Conservation (phyloP, 2,113 vertebrate species). For the Petroica traversi region DNA sequence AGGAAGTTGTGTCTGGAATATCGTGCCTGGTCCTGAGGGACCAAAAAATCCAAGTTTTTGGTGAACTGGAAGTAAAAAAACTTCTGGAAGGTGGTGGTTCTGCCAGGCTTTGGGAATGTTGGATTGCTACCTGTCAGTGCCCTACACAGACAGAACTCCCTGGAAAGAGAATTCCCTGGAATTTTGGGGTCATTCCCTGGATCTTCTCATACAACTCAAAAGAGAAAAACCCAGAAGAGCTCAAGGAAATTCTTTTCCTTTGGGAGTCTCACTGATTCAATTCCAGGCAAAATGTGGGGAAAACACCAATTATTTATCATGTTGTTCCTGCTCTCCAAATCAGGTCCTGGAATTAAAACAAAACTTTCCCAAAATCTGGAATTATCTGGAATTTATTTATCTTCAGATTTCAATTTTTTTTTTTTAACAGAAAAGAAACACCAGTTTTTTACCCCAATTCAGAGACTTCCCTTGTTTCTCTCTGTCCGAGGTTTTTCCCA, state of each 20-base stretch:
- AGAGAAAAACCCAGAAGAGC: not conserved
- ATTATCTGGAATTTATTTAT: not conserved
- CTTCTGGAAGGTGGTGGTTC: not conserved
- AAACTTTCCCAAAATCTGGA: too few species aligned
- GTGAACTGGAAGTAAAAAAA: not conserved
- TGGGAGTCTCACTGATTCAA: not conserved
- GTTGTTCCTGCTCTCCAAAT: not conserved
- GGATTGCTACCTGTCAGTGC: not conserved
- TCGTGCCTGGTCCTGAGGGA: rapidly evolving
- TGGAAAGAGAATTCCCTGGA: not conserved
- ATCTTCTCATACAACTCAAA: not conserved
- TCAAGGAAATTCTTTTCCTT: not conserved
- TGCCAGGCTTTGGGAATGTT: not conserved
- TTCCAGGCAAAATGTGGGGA: not conserved
- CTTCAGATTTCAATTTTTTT: not conserved
- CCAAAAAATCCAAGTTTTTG: not conserved
- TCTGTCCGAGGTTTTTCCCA: not conserved
- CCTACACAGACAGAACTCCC: not conserved
- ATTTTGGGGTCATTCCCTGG: not conserved
- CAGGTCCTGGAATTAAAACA: not conserved
- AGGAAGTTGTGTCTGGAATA: not conserved
- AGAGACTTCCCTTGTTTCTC: not conserved
- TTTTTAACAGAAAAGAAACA: not conserved
- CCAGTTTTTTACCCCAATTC: not conserved
- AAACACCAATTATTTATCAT: not conserved